These are phyloP conservation scores for Agrochola circellaris DNA, from an alignment of 2,888 invertebrate genomes.

Conservation along the genomic window DNA sequence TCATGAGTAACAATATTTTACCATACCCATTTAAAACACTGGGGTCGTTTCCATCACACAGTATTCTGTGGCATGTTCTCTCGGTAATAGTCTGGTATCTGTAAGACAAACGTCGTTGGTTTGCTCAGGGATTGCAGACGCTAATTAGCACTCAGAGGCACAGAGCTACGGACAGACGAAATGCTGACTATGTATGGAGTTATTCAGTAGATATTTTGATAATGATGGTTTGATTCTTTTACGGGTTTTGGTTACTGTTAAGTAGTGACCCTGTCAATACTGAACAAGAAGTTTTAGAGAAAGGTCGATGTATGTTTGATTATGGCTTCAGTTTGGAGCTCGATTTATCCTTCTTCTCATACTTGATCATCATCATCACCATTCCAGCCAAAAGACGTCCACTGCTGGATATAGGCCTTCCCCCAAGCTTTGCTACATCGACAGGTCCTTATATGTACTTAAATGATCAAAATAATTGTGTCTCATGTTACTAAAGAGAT, in stretches of 20 bases:
- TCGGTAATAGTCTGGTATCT: slow-evolving; percentile 59
- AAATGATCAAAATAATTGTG: not conserved
- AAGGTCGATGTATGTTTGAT: not conserved
- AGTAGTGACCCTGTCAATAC: not conserved
- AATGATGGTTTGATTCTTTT: not conserved
- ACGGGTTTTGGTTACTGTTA: not conserved
- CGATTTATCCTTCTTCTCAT: not conserved
- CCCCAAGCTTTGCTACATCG: not conserved
- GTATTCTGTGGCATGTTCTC: slow-evolving; percentile 26
- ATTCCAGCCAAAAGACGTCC: not conserved
- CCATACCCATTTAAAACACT: not conserved
- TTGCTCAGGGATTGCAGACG: slow-evolving; percentile 63
- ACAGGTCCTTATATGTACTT: not conserved
- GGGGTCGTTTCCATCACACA: slow-evolving; percentile 24
- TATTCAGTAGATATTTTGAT: slow-evolving; percentile 13
- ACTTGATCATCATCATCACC: too few species aligned
- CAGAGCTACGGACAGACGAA: slow-evolving; percentile 33
- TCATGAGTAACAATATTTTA: not conserved
- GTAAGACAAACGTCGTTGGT: slow-evolving; percentile 67
- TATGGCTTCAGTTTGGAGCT: slow-evolving; percentile 2
- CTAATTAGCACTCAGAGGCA: slow-evolving; percentile 67
- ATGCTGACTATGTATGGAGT: slow-evolving; percentile 5
- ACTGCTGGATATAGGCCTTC: not conserved
- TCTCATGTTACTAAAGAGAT: too few species aligned
- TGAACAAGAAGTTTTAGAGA: not conserved